Base-by-base conservation (phyloP, 2,888 invertebrate species). In the Pecten maximus region DNA sequence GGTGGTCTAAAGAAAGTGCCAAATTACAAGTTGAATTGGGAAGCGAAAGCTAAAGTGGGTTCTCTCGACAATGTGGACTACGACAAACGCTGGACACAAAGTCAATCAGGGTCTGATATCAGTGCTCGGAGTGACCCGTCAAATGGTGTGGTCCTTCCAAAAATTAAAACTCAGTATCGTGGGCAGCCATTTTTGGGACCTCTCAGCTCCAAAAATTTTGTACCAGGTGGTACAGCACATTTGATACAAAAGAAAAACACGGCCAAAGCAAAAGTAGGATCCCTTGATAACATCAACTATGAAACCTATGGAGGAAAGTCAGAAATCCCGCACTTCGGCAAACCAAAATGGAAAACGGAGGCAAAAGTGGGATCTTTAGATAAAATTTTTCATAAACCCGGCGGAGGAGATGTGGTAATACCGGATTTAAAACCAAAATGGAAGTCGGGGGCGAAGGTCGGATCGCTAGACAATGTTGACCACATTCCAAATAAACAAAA, bases 361-460 rank as follows among this genome's bases (percentile, higher is more conserved):
- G 91, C 95, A 3, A 94, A 93, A 91, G 91, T 94, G 87, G 94
- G 94, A 2, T 94, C 94, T 0, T 89, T 94, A 40, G 94, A 94
- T 60, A 94, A 94, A 89, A 89, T 93, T 12, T 92, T 92, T n/a
- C 94, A 94, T 90, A 89, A 92, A 86, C 94, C 94, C 8, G 93
- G 93, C 74, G 93, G 91, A 40, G 94, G 94, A 40, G 93, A 94
- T 89, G 93, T 94, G 23, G 92, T 93, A 87, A 92, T 94, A 40
- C 91, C 93, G 87, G 91, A 92, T 60, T 92, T 94, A 40, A 93
- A 93, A 90, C 92, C 92, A 16, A 92, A 93, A 40, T 95, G 95
- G 95, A 94, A 93, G 86, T 92, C 94, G 0, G 92, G 93, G 35
- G 87, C 95, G 2, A 93, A 94, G 89, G 93, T 95, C 28, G 94